Evolutionary conservation across 2,888 invertebrate species (phyloP).

Genomic region (Leptinotarsa juncta): DNA sequence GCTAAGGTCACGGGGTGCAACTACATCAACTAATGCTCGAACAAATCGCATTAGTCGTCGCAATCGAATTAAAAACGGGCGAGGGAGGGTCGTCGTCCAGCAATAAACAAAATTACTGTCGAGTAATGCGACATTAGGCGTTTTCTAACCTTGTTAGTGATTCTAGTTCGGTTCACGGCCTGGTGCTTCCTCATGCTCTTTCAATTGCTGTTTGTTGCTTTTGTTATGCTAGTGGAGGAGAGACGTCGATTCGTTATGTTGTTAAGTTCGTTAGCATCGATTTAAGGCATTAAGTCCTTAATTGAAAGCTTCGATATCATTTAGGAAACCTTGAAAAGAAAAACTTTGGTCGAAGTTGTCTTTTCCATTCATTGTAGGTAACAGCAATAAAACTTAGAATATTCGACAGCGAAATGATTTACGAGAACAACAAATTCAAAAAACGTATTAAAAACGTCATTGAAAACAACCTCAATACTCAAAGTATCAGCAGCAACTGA

Average conservation of each 20-base stretch:
- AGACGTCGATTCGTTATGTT: not conserved
- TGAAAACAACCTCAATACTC: too few species aligned
- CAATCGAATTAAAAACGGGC: constrained; percentile 59
- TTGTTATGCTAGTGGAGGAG: constrained; percentile 27
- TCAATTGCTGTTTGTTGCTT: constrained; percentile 21
- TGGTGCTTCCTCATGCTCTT: constrained; percentile 50
- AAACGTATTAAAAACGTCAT: too few species aligned
- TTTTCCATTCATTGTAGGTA: not conserved
- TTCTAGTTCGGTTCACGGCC: constrained; percentile 51
- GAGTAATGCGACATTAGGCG: constrained; percentile 60
- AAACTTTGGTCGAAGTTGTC: not conserved
- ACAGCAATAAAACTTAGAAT: too few species aligned
- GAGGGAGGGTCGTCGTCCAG: constrained; percentile 47
- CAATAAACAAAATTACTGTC: constrained; percentile 66
- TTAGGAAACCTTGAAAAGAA: not conserved
- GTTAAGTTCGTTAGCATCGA: constrained; percentile 43
- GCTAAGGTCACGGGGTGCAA: constrained; percentile 41
- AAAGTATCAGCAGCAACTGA: too few species aligned
- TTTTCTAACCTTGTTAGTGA: constrained; percentile 53
- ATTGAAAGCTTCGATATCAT: not conserved
- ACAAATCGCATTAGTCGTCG: constrained; percentile 56
- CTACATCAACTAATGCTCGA: constrained; percentile 41
- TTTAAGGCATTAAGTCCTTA: constrained; percentile 18
- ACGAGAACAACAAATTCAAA: too few species aligned
- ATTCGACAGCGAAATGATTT: too few species aligned